A percentile compares a stretch with the other conserved stretches of the same genome.
These are phyloP conservation scores for Falcaria lacertinaria DNA, from an alignment of 2,888 invertebrate species.

Conservation along the genomic window DNA sequence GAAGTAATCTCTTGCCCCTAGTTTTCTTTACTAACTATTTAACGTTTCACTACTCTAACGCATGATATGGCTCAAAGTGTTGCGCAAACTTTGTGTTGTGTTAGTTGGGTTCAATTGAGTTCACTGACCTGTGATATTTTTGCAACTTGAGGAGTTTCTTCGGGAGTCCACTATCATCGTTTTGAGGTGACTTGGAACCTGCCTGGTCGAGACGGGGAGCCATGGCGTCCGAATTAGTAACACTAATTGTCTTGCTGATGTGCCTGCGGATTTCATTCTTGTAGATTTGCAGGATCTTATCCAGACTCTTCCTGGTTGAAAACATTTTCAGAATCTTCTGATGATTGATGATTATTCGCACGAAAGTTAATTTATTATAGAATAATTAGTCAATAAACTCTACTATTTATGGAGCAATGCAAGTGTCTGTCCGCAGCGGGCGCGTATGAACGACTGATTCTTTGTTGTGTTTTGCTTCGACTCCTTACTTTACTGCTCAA, in stretches of 20 bases:
- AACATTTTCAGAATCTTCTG: slow-evolving; percentile 46
- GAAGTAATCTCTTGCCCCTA: no score
- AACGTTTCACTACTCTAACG: slow-evolving; percentile 4
- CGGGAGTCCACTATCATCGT: slow-evolving; percentile 58
- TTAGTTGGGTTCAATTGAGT: slow-evolving; percentile 42
- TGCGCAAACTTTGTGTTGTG: slow-evolving; percentile 45
- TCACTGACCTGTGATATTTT: slow-evolving; percentile 80
- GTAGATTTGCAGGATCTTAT: slow-evolving; percentile 59
- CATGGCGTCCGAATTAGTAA: slow-evolving; percentile 81
- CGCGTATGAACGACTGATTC: slow-evolving; percentile 66
- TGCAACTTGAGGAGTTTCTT: slow-evolving; percentile 75
- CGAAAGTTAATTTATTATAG: not conserved
- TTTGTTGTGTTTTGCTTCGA: slow-evolving; percentile 70
- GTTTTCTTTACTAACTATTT: not conserved
- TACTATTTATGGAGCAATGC: slow-evolving; percentile 12
- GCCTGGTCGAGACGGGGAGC: slow-evolving; percentile 69
- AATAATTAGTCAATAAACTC: slow-evolving; percentile 29
- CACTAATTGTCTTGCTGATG: slow-evolving; percentile 81
- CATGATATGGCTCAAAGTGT: slow-evolving; percentile 33
- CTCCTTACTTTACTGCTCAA: slow-evolving; percentile 62
- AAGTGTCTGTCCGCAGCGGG: slow-evolving; percentile 44
- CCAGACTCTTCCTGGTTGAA: slow-evolving; percentile 61
- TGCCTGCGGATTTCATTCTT: slow-evolving; percentile 69
- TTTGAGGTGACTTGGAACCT: slow-evolving; percentile 43
- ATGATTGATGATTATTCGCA: not conserved